Percentiles rank a stretch among this genome's conserved stretches.
phyloP scores from a whole-genome alignment of 2,113 vertebrate species.

The Athene noctua region DNA sequence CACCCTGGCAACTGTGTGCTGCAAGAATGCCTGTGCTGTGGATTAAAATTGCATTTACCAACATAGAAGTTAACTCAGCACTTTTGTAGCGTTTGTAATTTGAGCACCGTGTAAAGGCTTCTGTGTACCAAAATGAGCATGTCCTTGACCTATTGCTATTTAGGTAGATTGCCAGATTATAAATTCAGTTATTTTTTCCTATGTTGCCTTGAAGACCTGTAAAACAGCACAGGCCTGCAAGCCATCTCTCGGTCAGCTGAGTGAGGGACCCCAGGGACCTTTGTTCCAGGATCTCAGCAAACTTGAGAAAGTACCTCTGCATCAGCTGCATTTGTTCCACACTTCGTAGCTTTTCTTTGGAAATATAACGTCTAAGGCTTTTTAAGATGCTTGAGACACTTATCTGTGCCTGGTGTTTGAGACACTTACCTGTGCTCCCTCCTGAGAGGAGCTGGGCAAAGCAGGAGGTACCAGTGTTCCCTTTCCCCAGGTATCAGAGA shows the following conservation, averaged over 20 bases:
- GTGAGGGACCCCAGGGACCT: background rate
- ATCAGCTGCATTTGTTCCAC: background rate
- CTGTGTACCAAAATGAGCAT: background rate
- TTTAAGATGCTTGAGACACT: background rate
- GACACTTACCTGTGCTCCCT: background rate
- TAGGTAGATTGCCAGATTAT: background rate
- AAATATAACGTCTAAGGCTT: background rate
- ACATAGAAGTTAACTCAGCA: constrained; percentile 10
- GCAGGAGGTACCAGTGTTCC: background rate
- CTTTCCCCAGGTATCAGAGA: background rate
- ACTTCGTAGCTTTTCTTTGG: background rate
- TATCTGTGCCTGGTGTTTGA: background rate
- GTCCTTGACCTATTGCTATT: constrained; percentile 25
- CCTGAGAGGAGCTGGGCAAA: background rate
- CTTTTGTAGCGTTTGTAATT: background rate
- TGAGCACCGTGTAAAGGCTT: background rate
- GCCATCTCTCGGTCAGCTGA: background rate
- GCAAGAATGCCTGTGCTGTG: background rate
- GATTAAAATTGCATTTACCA: background rate
- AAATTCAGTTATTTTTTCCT: background rate
- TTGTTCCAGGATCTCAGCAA: background rate
- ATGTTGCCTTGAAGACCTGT: background rate
- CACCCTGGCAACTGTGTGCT: constrained; percentile 46
- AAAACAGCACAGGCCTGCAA: background rate
- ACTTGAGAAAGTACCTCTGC: background rate